Conservation (phyloP, 2,113 vertebrate species). For the Ursus arctos region DNA sequence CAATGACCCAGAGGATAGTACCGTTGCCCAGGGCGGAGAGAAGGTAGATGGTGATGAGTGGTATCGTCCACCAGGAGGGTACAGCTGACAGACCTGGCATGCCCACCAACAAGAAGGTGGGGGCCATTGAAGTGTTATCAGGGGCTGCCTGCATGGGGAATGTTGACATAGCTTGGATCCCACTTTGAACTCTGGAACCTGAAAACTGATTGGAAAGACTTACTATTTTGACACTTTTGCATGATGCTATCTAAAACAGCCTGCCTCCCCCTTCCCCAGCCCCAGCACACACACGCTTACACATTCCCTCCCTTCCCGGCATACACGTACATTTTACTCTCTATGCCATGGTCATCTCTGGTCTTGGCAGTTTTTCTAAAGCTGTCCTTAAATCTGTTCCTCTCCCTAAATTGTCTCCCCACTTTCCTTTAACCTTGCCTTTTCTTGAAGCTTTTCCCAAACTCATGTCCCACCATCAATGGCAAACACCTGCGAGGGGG, state of each 20-base stretch:
- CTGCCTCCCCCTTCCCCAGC: too few species aligned
- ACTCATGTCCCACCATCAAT: not conserved
- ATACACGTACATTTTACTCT: not conserved
- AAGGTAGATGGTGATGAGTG: not conserved
- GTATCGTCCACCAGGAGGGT: slow-evolving; percentile 76
- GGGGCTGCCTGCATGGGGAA: not conserved
- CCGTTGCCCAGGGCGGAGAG: slow-evolving; percentile 77
- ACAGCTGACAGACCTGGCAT: slow-evolving; percentile 75
- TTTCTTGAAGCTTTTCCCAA: not conserved
- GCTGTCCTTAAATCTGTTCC: not conserved
- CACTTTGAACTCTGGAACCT: slow-evolving; percentile 22
- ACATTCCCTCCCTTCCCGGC: not conserved
- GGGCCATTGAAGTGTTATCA: slow-evolving; percentile 50
- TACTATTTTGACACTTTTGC: not conserved
- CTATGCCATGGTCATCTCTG: not conserved
- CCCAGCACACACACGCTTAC: fast-evolving
- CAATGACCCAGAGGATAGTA: slow-evolving; percentile 74
- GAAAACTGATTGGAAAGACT: slow-evolving; percentile 59
- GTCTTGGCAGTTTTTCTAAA: not conserved
- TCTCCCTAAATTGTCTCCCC: not conserved
- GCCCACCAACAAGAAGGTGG: slow-evolving; percentile 73
- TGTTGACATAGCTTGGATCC: slow-evolving; percentile 50
- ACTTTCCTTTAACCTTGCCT: not conserved
- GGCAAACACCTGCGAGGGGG: not conserved
- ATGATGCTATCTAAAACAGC: not conserved